Conservation (phyloP, 2,888 invertebrate species). For the Chloromyia formosa region DNA sequence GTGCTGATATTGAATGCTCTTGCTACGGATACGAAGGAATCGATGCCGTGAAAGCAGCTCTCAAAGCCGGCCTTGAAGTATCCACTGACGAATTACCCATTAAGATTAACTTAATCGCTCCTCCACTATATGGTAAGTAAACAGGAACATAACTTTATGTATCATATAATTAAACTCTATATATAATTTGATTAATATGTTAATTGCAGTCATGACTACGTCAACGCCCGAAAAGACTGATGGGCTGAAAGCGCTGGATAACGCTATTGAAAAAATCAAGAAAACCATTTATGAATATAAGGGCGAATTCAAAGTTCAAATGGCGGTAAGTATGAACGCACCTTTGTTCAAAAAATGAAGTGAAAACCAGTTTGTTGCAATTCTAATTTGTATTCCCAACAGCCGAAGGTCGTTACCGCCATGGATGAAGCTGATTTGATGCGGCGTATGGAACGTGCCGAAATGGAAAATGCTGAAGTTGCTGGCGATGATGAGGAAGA, state of each 20-base stretch:
- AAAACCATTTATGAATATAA: slow-evolving; percentile 82
- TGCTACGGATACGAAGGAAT: slow-evolving; percentile 98
- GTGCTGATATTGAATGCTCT: slow-evolving; percentile 92
- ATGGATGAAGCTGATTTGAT: slow-evolving; percentile 96
- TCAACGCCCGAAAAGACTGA: slow-evolving; percentile 96
- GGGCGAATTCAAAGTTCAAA: slow-evolving; percentile 93
- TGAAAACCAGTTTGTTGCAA: no score
- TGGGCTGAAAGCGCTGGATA: slow-evolving; percentile 88
- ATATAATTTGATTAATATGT: no score
- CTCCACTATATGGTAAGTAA: slow-evolving; percentile 85
- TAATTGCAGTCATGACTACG: slow-evolving; percentile 86
- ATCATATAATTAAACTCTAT: slow-evolving; percentile 1
- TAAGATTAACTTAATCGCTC: slow-evolving; percentile 98
- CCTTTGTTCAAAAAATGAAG: no score
- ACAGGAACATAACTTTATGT: slow-evolving; percentile 23
- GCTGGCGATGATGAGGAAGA: slow-evolving; percentile 89
- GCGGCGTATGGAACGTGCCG: slow-evolving; percentile 91
- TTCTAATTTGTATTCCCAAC: slow-evolving; percentile 42
- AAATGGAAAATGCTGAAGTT: slow-evolving; percentile 93
- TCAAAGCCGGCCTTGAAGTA: slow-evolving; percentile 87
- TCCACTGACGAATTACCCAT: slow-evolving; percentile 95
- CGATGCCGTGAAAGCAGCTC: slow-evolving; percentile 94
- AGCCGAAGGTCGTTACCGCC: slow-evolving; percentile 98
- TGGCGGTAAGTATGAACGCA: slow-evolving; percentile 77
- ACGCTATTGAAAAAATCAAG: slow-evolving; percentile 88